Evolutionary conservation across 2,113 vertebrate genomes (phyloP), one percentile per base, ranked within the genome.

Genomic region (Cyprinus carpio): DNA sequence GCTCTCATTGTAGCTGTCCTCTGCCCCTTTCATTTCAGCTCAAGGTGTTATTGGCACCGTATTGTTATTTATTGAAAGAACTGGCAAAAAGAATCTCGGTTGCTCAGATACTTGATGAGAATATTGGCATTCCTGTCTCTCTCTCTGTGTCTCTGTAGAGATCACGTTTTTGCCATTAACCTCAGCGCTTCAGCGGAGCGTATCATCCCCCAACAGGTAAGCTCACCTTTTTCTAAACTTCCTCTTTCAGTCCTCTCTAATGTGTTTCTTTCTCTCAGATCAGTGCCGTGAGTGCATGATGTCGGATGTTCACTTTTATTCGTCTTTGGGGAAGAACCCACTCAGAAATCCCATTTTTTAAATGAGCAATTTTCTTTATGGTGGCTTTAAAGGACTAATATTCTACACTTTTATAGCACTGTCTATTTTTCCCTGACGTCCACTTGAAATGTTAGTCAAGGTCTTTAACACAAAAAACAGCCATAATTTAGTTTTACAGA

Each of bases 131-230:
- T 83, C 62, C 54, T 76, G 64, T 80, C 56, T 87, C 51, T 85
- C 56, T 75, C n/a, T 72, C 7, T 85, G 46, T 87, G 40, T 86
- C 37, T 85, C 82, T 84, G 2, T 92, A 98, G 97, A 91, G 97
- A 99, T 88, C 96, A 98, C 20, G 95, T 99, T 89, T 99, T 96
- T 67, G 95, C 96, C 89, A 93, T 99, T 79, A 96, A 96, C 87
- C 96, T 98, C 18, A 93, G 93, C 51, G 77, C 89, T 87, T 95
- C 95, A 25, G 83, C 90, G 46, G 93, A 96, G 90, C 92, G 89
- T 83, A 96, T 99, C 86, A 89, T 96, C 88, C 96, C 96, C 2
- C 91, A 92, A 88, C 95, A 96, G 95, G 97, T 98, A 92, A 93
- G 15, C 49, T 9, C 37, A 82, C 75, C 80, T 78, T 49, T 54